Base-by-base conservation (phyloP, 2,797 vertebrate genomes). In the Sebastes cheni region DNA sequence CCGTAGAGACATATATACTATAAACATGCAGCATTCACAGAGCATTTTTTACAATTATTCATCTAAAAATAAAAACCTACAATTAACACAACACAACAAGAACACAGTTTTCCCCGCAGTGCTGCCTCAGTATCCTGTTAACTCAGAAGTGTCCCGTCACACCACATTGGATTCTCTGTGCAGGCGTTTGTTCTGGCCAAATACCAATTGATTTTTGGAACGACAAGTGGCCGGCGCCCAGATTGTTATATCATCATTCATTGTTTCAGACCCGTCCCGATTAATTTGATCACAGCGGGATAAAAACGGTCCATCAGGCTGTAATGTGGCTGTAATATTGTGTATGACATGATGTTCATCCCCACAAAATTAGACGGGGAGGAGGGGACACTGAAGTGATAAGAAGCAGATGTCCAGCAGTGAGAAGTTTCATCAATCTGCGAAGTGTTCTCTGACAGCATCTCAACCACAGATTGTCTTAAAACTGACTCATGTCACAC, bases 191-290 rank as follows among this genome's bases (percentile, higher is more conserved):
- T 76, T 85, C 71, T 82, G 89, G 87, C 83, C 89, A 90, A 89
- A 87, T 29, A 86, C 72, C 79, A 84, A 92, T 89, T 82, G 90
- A 91, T 91, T 89, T 89, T 80, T 86, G 84, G 67, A 89, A 80
- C 22, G 70, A 85, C 72, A 72, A 89, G 84, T 75, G 84, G 83
- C 90, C 67, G 25, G 80, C 9, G 27, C 78, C 89, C 87, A 86
- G 83, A 87, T 80, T 85, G 83, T 90, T 89, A 87, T 81, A 83
- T 91, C 91, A 90, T 90, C 86, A 82, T 68, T 92, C 90, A 89
- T 90, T 85, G 86, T 90, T 92, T 90, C 80, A 83, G 81, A 75
- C 59, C 78, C 79, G 62, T 89, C 75, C 75, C 82, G 70, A 92
- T 87, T 89, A 84, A 93, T 90, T 70, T 87, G 89, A 92, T 89